Evolutionary conservation across 1,140 invertebrate genomes (phyloP).

Genomic region (Hylaeus anthracinus): DNA sequence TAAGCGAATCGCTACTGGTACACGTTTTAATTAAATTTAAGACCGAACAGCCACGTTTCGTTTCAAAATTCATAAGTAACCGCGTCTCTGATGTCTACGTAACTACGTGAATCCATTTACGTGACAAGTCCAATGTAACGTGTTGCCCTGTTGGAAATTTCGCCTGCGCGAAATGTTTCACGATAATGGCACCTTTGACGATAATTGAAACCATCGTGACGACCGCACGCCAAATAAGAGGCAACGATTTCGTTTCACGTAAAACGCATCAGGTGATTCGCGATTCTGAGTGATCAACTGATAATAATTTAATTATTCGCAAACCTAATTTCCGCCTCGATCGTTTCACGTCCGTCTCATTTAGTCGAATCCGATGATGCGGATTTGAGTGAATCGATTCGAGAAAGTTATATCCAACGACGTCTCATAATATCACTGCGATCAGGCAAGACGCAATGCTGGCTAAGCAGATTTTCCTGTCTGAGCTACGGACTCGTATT

Average conservation of each 20-base stretch:
- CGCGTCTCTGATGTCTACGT: constrained; percentile 19
- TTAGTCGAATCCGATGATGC: not conserved
- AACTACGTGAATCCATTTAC: constrained; percentile 26
- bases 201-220: constrained; percentile 19
- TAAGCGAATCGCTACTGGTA: not conserved
- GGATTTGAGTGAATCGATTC: constrained; percentile 48
- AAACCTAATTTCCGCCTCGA: not conserved
- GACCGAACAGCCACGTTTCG: not conserved
- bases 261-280: not conserved
- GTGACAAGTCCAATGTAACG: constrained; percentile 38
- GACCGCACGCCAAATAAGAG: not conserved
- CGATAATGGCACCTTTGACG: constrained; percentile 25
- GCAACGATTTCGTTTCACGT: too few species aligned
- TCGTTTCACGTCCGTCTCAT: too few species aligned
- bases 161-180: constrained; percentile 3
- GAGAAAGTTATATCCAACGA: constrained; percentile 23
- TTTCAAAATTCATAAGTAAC: constrained; percentile 15
- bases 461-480: constrained; percentile 64
- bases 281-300: too few species aligned
- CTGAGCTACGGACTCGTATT: constrained; percentile 49
- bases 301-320: constrained; percentile 9
- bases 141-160: constrained; percentile 15
- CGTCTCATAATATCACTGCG: constrained; percentile 36
- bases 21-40: not conserved
- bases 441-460: constrained; percentile 35